phyloP scores from a whole-genome alignment of 2,888 invertebrate genomes.

The Lepidonotus clava region DNA sequence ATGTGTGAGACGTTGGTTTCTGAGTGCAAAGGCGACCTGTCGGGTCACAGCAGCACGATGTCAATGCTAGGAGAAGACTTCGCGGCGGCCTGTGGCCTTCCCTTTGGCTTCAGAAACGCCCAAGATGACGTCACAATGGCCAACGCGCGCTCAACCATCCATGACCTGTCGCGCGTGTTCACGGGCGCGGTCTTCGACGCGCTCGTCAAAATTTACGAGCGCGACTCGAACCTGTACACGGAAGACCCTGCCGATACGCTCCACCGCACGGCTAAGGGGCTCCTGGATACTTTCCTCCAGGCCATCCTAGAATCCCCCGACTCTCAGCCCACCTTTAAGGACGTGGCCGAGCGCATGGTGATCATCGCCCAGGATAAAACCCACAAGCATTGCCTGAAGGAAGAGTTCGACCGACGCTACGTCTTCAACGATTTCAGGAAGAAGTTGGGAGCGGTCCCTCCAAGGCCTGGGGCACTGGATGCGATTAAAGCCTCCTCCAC shows the following conservation, averaged over 20 bases:
- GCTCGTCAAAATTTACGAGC: background rate
- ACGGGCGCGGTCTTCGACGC: slow-evolving; percentile 26
- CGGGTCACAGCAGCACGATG: background rate
- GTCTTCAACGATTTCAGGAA: background rate
- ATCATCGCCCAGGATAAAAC: background rate
- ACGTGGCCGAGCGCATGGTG: slow-evolving; percentile 26
- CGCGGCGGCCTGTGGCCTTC: background rate
- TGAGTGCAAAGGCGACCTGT: slow-evolving; percentile 2
- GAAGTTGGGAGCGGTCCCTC: background rate
- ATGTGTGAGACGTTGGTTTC: slow-evolving; percentile 6
- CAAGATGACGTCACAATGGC: slow-evolving; percentile 29
- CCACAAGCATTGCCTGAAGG: background rate
- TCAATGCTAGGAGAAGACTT: slow-evolving; percentile 3
- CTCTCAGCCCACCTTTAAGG: background rate
- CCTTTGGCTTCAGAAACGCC: background rate
- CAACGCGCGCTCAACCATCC: background rate
- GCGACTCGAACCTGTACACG: background rate
- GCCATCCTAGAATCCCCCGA: background rate
- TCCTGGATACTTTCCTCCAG: background rate
- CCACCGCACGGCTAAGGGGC: background rate
- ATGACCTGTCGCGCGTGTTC: slow-evolving; percentile 7
- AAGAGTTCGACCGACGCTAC: background rate
- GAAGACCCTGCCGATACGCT: background rate
- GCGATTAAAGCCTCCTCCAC: background rate
- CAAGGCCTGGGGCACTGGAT: background rate